A percentile compares a stretch with the other conserved stretches of the same genome.
Conservation (phyloP, 2,113 vertebrate species). For the Prietella phreatophila region DNA sequence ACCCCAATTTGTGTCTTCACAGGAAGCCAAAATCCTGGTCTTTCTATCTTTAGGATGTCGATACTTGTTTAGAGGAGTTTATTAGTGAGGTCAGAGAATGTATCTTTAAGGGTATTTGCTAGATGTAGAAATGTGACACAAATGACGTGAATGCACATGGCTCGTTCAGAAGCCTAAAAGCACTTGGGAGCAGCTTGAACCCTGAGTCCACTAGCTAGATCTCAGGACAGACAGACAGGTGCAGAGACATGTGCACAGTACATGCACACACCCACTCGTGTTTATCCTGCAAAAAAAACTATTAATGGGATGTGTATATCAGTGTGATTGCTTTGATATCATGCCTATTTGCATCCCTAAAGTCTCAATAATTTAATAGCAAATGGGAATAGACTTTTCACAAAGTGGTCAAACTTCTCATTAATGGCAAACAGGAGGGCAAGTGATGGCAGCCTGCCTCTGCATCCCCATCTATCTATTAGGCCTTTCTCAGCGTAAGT, state of each 20-base stretch:
- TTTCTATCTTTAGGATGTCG: conserved; percentile 11
- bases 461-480: conserved; percentile 53
- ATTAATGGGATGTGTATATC: conserved; percentile 12
- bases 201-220: conserved; percentile 41
- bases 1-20: conserved; percentile 31
- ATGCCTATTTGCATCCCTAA: conserved; percentile 14
- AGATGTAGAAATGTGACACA: conserved; percentile 27
- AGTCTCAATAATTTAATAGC: conserved; percentile 38
- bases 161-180: conserved; percentile 39
- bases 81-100: background rate
- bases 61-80: conserved; percentile 27
- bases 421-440: conserved; percentile 42
- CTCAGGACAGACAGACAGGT: conserved; percentile 47
- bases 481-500: conserved; percentile 30
- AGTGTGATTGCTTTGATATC: background rate
- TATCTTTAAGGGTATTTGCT: conserved; percentile 6
- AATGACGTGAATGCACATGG: conserved; percentile 39
- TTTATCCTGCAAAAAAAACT: conserved; percentile 11
- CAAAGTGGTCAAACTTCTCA: conserved; percentile 17
- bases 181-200: conserved; percentile 46
- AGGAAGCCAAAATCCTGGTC: conserved; percentile 11
- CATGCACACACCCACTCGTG: conserved; percentile 11
- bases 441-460: conserved; percentile 35
- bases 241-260: conserved; percentile 17
- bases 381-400: conserved; percentile 44